These are phyloP conservation scores for Tubulanus polymorphus DNA, from an alignment of 2,888 invertebrate genomes.

Conservation along the genomic window DNA sequence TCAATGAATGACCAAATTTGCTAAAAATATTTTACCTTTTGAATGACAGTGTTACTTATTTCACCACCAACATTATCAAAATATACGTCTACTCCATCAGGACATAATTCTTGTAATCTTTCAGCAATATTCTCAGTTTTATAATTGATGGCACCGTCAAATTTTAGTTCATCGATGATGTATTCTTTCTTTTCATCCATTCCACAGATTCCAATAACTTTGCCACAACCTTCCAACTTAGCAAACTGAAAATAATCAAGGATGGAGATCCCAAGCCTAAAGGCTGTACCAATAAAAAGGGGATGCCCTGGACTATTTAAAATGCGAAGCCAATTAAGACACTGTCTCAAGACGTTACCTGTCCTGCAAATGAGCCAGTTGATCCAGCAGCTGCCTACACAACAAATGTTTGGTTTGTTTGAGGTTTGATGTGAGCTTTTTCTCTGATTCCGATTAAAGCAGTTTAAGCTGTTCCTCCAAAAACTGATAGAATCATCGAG, in stretches of 20 bases:
- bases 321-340: neutral
- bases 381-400: slow-evolving; percentile 53
- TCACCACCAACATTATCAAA: slow-evolving; percentile 55
- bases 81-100: slow-evolving; percentile 50
- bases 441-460: slow-evolving; percentile 45
- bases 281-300: too few species aligned
- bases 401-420: slow-evolving; percentile 45
- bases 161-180: slow-evolving; percentile 40
- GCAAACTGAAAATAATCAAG: slow-evolving; percentile 36
- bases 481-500: slow-evolving; percentile 32
- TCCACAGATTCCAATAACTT: slow-evolving; percentile 54
- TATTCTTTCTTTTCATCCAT: slow-evolving; percentile 45
- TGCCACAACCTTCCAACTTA: slow-evolving; percentile 36
- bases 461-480: slow-evolving; percentile 49
- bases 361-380: slow-evolving; percentile 51
- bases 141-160: slow-evolving; percentile 51
- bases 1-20: too few species aligned
- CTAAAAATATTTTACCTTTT: slow-evolving; percentile 40
- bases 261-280: neutral
- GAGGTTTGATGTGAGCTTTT: slow-evolving; percentile 41
- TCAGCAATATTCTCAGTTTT: slow-evolving; percentile 40
- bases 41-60: slow-evolving; percentile 49
- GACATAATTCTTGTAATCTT: slow-evolving; percentile 36
- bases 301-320: neutral
- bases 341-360: slow-evolving; percentile 31